phyloP scores from a whole-genome alignment of 2,888 invertebrate genomes.

The Agrotis clavis region DNA sequence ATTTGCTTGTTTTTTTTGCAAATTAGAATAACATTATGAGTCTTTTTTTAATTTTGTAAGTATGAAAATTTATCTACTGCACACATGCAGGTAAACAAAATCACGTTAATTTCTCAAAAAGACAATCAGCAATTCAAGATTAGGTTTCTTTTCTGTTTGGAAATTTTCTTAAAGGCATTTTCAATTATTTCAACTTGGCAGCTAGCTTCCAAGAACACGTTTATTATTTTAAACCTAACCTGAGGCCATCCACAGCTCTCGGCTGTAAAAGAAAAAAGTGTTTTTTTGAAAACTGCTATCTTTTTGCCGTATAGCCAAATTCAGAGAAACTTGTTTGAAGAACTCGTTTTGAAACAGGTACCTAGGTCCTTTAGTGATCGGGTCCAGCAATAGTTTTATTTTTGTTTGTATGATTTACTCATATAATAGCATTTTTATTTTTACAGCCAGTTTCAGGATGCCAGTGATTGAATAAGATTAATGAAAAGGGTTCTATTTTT shows the following conservation, averaged over 20 bases:
- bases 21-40: too few species aligned
- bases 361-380: conserved; percentile 10
- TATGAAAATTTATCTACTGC: too few species aligned
- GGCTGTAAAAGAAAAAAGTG: conserved; percentile 37
- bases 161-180: too few species aligned
- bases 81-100: too few species aligned
- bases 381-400: conserved; percentile 44
- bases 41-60: too few species aligned
- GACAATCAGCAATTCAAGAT: too few species aligned
- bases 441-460: neutral
- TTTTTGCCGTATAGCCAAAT: conserved; percentile 51
- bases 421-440: too few species aligned
- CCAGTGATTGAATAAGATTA: too few species aligned
- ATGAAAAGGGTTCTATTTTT: too few species aligned
- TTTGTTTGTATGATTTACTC: conserved; percentile 14
- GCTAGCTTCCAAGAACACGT: neutral
- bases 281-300: conserved; percentile 35
- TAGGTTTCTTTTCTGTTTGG: too few species aligned
- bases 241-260: conserved; percentile 20
- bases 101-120: too few species aligned
- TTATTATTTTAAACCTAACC: conserved; percentile 14
- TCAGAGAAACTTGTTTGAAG: conserved; percentile 52
- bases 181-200: neutral
- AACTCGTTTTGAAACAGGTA: conserved; percentile 55
- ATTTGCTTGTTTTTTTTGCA: too few species aligned